Base-by-base conservation (phyloP, 2,888 invertebrate genomes). In the Philonicus albiceps region DNA sequence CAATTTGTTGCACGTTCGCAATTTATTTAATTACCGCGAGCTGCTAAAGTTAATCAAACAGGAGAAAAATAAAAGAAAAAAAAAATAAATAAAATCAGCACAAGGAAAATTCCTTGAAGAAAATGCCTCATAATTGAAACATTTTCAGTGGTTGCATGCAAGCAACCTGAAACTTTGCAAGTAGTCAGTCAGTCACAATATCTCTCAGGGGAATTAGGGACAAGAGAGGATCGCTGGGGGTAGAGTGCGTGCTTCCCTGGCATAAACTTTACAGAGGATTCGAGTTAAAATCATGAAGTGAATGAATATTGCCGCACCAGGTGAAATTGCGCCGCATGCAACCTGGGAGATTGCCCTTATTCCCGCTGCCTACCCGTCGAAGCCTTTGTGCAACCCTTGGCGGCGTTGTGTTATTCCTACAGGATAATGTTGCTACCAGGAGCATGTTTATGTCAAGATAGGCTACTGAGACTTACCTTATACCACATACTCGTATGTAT, bases 81-180 rank as follows among this genome's bases (percentile, higher is more conserved):
- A 2, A 49, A n/a, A 53, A 53, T 19, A 19, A 53, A 53, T 4
- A 64, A 27, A 22, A 7, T 11, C 27, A 64, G 22, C 27, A 64
- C 34, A 31, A 74, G 80, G 80, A 30, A 80, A 80, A 80, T 49
- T 80, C 49, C 22, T 80, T 49, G 27, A 27, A 53, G 49, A 78
- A 80, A 80, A 80, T 53, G 31, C 74, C 31, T 53, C 80, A 80
- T 40, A 80, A 80, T 80, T 80, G 80, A 80, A 80, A 80, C 80
- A 80, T 80, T 80, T 37, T 80, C 80, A 80, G 49, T 53, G 80
- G 49, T 27, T 27, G 80, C 40, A 74, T 80, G 49, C 80, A 49
- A 40, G 49, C 76, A 76, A 76, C 80, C 80, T 49, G 53, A 31
- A 49, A 53, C 80, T 80, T 49, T 49, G 80, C 31, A 53, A 53